Evolutionary conservation across 1,140 invertebrate genomes (phyloP), one percentile per base, ranked within the genome.

Genomic region (Bombus soroeensis): DNA sequence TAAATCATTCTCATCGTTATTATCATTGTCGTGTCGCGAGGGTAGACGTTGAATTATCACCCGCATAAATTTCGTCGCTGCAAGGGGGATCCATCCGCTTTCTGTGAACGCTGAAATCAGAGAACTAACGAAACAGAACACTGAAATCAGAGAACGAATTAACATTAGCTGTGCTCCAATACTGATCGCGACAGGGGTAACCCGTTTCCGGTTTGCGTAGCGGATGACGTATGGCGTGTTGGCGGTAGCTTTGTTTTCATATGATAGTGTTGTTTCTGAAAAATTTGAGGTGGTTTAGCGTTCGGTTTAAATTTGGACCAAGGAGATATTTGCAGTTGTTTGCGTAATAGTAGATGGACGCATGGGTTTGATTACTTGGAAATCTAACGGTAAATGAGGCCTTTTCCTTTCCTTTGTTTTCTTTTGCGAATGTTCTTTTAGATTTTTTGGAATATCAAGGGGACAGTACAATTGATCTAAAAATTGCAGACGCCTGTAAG

Each of bases 1-100:
- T 85, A 85, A 85, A 85, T 85, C 83, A 79, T 80, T 47, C 83
- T 28, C 68, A 72, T 81, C 77, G 53, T 85, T 85, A 85, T 81
- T 85, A 81, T 81, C 77, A 73, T 80, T 79, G 76, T 32, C n/a
- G 70, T 62, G 77, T 43, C 39, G 41, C 41, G 64, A 78, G 64
- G 75, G 47, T 5, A 71, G 64, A 83, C 75, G 75, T 83, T 83
- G 82, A 83, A 70, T 83, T 78, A 83, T 83, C 82, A 34, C 43
- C n/a, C 13, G n/a, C 75, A 78, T 83, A 83, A 83, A 83, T 83
- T 83, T 78, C 37, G 15, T 0, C 39, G 53, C 25, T 25, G 10
- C 57, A n/a, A 25, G 28, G 28, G 34, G 28, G 28, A 39, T 10
- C 25, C 37, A n/a, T 22, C 37, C 18, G 41, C 39, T 68, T 79